phyloP scores from a whole-genome alignment of 2,888 invertebrate species.

The Psylliodes chrysocephalus region DNA sequence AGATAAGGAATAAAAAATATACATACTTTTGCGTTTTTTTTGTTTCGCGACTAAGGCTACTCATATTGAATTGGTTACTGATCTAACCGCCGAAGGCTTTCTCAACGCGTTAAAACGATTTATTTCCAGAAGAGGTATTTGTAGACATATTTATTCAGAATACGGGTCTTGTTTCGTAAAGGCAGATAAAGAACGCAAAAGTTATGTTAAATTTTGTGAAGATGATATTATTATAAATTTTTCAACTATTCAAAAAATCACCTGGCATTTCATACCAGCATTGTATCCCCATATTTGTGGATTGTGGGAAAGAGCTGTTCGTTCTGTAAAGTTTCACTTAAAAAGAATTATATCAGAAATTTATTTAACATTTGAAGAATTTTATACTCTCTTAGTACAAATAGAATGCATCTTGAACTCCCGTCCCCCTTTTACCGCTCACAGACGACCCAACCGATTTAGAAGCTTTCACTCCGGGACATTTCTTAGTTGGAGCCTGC shows the following conservation, averaged over 20 bases:
- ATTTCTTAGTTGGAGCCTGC: background rate
- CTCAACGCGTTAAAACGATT: constrained; percentile 28
- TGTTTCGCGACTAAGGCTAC: constrained; percentile 27
- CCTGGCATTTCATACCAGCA: background rate
- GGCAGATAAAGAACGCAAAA: background rate
- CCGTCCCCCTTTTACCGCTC: background rate
- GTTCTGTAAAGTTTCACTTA: background rate
- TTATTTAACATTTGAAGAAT: background rate
- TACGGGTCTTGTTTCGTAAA: background rate
- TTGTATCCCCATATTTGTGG: background rate
- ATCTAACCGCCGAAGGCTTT: constrained; percentile 24
- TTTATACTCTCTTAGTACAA: background rate
- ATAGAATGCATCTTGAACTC: constrained; percentile 4
- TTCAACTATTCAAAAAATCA: background rate
- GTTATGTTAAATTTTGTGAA: background rate
- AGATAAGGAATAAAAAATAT: constrained; percentile 17
- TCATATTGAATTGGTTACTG: constrained; percentile 26
- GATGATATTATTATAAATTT: constrained; percentile 1
- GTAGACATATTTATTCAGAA: constrained; percentile 22
- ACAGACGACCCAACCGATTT: background rate
- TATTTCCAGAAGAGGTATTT: constrained; percentile 29
- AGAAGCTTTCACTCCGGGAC: too few species aligned
- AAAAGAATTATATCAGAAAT: background rate
- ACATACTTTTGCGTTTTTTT: constrained; percentile 31
- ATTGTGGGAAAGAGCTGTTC: background rate